Base-by-base conservation (phyloP, 2,113 vertebrate genomes). In the Tachysurus vachellii region DNA sequence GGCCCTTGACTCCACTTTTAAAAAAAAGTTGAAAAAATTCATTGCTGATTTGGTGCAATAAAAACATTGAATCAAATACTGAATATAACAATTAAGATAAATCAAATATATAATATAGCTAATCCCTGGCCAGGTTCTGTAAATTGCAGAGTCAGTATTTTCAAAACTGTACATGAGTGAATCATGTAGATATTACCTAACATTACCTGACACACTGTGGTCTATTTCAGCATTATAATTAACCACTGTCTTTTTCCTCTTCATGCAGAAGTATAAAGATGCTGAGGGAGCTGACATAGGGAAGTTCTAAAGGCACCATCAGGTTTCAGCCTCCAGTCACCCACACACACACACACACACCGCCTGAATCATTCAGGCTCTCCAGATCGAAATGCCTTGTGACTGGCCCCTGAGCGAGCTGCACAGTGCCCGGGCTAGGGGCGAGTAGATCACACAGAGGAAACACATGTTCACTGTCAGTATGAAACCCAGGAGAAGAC, bases 381-480 rank as follows among this genome's bases (percentile, higher is more conserved):
- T 95, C 95, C 93, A 95, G 95, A 96, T 95, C 94, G 92, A 95
- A 96, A 96, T 97, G 94, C 94, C 95, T 96, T 96, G 94, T 97
- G 96, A 97, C 95, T 95, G 95, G 94, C 95, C 95, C 94, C 94
- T 28, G 59, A 95, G 95, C 94, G 96, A 96, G 95, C 95, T 94
- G 95, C 92, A 95, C 95, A 96, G 94, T 95, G 95, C 95, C 95
- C 93, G 95, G 95, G 95, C 95, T 96, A 95, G 94, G 95, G 95
- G 96, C 92, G 92, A 94, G 94, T 93, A 96, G 95, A 97, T 98
- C 96, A 97, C 96, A 97, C 94, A 94, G 94, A 96, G 95, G 96
- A 96, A 97, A 97, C 97, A 98, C 96, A 96, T 98, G 97, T 96
- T 97, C 96, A 95, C 95, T 96, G 96, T 96, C 96, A 97, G 95